phyloP scores from a whole-genome alignment of 2,888 invertebrate genomes.

The Tenthredo livida region DNA sequence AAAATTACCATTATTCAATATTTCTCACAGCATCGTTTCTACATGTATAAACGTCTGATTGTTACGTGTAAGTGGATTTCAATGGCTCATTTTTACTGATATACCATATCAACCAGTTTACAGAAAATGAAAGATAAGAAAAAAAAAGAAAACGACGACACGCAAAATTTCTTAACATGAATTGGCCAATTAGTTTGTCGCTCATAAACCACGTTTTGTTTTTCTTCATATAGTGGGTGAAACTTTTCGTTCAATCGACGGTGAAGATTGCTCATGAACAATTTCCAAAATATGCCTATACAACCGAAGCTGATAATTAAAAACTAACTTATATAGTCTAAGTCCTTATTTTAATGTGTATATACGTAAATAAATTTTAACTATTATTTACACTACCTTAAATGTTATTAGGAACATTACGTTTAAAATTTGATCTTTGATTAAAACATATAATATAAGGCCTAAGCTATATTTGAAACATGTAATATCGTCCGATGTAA shows the following conservation, averaged over 20 bases:
- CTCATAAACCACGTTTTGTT: background rate
- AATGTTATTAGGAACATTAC: constrained; percentile 61
- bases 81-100: background rate
- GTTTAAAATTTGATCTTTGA: constrained; percentile 30
- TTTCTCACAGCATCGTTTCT: constrained; percentile 15
- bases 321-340: background rate
- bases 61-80: background rate
- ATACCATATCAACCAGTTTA: background rate
- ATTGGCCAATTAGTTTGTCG: background rate
- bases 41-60: background rate
- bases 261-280: background rate
- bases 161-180: background rate
- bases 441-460: background rate
- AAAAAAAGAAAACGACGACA: background rate
- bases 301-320: background rate
- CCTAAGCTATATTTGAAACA: background rate
- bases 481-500: background rate
- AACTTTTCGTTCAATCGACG: background rate
- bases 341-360: constrained; percentile 1
- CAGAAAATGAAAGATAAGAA: background rate
- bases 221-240: background rate
- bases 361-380: constrained; percentile 7
- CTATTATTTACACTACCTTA: constrained; percentile 54
- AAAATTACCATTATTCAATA: background rate
- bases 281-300: background rate